A percentile compares a stretch with the other conserved stretches of the same genome.
phyloP scores from a whole-genome alignment of 2,888 invertebrate genomes.

The Diabrotica balteata region DNA sequence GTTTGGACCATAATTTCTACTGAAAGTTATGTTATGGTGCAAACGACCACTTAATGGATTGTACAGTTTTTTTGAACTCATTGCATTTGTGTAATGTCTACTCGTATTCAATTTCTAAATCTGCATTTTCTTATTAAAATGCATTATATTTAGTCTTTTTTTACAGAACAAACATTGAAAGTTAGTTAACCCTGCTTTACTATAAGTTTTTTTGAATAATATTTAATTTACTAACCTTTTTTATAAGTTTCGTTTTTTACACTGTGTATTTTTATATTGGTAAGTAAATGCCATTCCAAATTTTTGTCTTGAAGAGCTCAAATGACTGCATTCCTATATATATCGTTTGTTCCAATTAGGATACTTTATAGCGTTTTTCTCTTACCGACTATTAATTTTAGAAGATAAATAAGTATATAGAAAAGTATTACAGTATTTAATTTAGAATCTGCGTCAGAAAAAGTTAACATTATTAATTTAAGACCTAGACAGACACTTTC shows the following conservation, averaged over 20 bases:
- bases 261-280: conserved; percentile 30
- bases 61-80: conserved; percentile 18
- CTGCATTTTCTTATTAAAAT: conserved; percentile 44
- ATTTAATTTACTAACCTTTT: conserved; percentile 47
- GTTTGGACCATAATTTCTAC: conserved; percentile 11
- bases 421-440: neutral
- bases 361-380: too few species aligned
- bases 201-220: conserved; percentile 42
- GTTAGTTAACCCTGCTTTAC: conserved; percentile 41
- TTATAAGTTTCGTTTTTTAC: conserved; percentile 35
- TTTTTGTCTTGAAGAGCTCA: conserved; percentile 45
- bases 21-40: neutral
- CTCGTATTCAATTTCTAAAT: conserved; percentile 7
- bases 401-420: too few species aligned
- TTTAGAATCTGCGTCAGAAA: neutral
- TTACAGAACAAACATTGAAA: conserved; percentile 27
- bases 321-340: conserved; percentile 49
- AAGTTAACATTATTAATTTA: neutral
- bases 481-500: too few species aligned
- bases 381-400: too few species aligned
- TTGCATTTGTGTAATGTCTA: conserved; percentile 19
- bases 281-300: conserved; percentile 47
- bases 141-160: conserved; percentile 36
- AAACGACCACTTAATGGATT: conserved; percentile 4
- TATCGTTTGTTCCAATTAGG: conserved; percentile 13